Evolutionary conservation across 2,113 vertebrate species (phyloP).

Genomic region (Verasper variegatus): DNA sequence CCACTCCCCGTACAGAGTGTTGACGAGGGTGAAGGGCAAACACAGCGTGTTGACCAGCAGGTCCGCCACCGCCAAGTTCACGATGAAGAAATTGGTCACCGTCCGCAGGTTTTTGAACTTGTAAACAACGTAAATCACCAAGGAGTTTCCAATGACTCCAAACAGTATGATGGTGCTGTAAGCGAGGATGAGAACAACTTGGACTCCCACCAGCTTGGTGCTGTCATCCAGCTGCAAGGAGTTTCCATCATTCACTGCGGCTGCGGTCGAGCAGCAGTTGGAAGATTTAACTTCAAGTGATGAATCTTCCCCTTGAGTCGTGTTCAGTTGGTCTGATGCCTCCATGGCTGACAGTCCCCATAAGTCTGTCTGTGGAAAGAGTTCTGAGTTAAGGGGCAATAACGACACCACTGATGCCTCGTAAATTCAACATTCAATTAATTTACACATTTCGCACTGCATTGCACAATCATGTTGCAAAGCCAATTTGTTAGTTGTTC

Average conservation of each 20-base stretch:
- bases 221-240: constrained; percentile 86
- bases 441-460: too few species aligned
- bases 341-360: constrained; percentile 78
- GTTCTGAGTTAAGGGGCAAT: too few species aligned
- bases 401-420: too few species aligned
- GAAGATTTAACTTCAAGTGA: constrained; percentile 20
- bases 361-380: constrained; percentile 50
- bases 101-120: constrained; percentile 93
- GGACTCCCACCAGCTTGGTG: constrained; percentile 89
- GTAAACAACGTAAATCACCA: constrained; percentile 93
- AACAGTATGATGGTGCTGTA: constrained; percentile 94
- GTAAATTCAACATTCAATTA: too few species aligned
- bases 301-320: constrained; percentile 69
- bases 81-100: constrained; percentile 95
- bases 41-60: constrained; percentile 92
- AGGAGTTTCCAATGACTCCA: constrained; percentile 90
- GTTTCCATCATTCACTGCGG: background rate
- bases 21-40: constrained; percentile 92
- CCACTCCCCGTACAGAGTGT: constrained; percentile 91
- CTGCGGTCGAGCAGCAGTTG: constrained; percentile 54
- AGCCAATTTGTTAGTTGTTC: too few species aligned
- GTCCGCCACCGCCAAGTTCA: constrained; percentile 92
- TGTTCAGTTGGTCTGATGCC: constrained; percentile 77
- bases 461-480: too few species aligned
- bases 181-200: constrained; percentile 90